Percentiles rank a stretch among this genome's conserved stretches.
Conservation (phyloP, 2,888 invertebrate species). For the Phyllotreta cruciferae region DNA sequence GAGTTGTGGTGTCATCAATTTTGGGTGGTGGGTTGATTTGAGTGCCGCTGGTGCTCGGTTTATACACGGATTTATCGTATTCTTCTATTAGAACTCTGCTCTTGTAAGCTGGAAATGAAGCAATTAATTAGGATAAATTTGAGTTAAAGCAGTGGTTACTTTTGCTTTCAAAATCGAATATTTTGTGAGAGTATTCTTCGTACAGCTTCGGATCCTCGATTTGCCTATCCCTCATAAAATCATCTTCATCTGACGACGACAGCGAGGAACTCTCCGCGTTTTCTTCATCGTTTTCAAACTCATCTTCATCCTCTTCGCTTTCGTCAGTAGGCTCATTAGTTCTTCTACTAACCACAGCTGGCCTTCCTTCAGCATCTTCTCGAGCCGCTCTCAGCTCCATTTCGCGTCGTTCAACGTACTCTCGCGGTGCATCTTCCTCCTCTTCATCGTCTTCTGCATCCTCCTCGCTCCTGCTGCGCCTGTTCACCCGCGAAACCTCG, state of each 20-base stretch:
- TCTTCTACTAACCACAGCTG: not conserved
- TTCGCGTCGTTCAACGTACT: not conserved
- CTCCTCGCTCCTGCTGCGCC: not conserved
- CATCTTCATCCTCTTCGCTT: constrained; percentile 30
- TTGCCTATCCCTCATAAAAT: constrained; percentile 52
- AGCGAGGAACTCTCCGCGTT: constrained; percentile 23
- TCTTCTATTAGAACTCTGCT: constrained; percentile 24
- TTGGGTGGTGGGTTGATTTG: too few species aligned
- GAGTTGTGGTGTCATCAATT: not conserved
- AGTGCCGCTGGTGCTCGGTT: constrained; percentile 9
- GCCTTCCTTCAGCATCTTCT: not conserved
- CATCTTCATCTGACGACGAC: constrained; percentile 31
- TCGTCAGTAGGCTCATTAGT: constrained; percentile 2
- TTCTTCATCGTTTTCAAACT: not conserved
- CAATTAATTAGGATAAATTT: constrained; percentile 19
- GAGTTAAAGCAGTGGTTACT: constrained; percentile 33
- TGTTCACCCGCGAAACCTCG: not conserved
- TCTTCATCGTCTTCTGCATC: not conserved
- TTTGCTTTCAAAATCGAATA: constrained; percentile 53
- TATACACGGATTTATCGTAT: not conserved
- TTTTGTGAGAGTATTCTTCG: constrained; percentile 49
- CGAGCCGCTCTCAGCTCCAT: constrained; percentile 16
- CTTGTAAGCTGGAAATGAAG: constrained; percentile 16
- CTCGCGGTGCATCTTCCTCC: constrained; percentile 15
- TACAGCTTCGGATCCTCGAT: constrained; percentile 43